Base-by-base conservation (phyloP, 2,888 invertebrate genomes). In the Aspidapion aeneum region DNA sequence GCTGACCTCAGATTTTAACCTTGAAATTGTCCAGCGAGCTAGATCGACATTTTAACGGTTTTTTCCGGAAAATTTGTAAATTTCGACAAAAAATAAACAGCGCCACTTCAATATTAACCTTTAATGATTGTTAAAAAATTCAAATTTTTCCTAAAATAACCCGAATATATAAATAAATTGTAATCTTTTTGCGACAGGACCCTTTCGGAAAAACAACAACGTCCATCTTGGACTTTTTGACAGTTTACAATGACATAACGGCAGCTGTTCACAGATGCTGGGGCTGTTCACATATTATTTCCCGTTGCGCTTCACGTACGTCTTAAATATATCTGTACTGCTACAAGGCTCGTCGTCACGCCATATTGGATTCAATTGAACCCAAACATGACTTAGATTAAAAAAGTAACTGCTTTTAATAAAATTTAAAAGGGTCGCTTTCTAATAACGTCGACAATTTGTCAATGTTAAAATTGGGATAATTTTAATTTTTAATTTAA, bases 1-100 rank as follows among this genome's bases (percentile, higher is more conserved):
- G 52, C 52, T 17, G 52, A 52, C 35, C 35, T 35, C 35, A 19
- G 52, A 17, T 52, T 52, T 52, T 52, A 52, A 52, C 52, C 52
- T 52, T 52, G 52, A 52, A 52, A 9, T 18, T 52, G 52, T n/a
- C 17, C 18, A 52, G 52, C 35, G 12, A 35, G 12, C 35, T 35
- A 35, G 5, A 35, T 35, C 5, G 35, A 35, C 12, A 35, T 35
- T 35, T n/a, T n/a, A n/a, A n/a, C n/a, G n/a, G n/a, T n/a, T n/a
- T n/a, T 35, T 35, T 12, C 35, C 3, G 35, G 35, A 12, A 35
- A 35, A 35, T 12, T 35, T 7, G 5, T 12, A 35, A 35, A 35
- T 35, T 35, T 35, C 35, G 35, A 12, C 35, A 7, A 35, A 35
- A 35, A 35, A 7, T 12, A n/a, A n/a, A n/a, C n/a, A n/a, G 12